These are phyloP conservation scores for Hyperoodon ampullatus DNA, from an alignment of 2,113 vertebrate genomes.

Conservation along the genomic window DNA sequence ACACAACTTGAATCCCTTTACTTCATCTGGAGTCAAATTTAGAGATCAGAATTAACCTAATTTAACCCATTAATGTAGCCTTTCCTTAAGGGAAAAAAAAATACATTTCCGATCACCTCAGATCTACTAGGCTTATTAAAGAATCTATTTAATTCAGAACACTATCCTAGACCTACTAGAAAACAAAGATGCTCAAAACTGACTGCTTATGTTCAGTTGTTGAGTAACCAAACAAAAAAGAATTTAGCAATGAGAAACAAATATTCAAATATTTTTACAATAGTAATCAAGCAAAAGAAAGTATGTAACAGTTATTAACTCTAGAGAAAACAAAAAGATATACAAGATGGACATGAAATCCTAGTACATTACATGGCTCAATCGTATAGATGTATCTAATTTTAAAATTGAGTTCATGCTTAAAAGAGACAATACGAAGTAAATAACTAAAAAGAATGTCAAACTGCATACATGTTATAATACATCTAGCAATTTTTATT, in stretches of 20 bases:
- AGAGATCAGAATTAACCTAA: slow-evolving; percentile 36
- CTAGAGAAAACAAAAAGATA: not conserved
- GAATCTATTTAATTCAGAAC: not conserved
- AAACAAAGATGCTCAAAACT: slow-evolving; percentile 29
- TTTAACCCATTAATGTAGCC: not conserved
- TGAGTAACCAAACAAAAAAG: not conserved
- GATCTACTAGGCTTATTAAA: not conserved
- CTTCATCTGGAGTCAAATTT: not conserved
- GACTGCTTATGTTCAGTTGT: not conserved
- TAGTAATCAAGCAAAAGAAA: not conserved
- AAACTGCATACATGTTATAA: not conserved
- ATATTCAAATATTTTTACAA: slow-evolving; percentile 37
- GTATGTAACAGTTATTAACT: not conserved
- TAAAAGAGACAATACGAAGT: not conserved
- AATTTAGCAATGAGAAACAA: not conserved
- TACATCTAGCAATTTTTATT: not conserved
- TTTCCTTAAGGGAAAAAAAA: not conserved
- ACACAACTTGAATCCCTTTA: not conserved
- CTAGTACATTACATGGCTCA: not conserved
- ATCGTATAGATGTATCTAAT: not conserved
- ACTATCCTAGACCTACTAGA: not conserved
- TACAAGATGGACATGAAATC: slow-evolving; percentile 2
- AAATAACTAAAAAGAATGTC: not conserved
- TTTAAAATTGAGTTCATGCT: slow-evolving; percentile 10
- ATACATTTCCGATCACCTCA: not conserved